phyloP scores from a whole-genome alignment of 2,113 vertebrate genomes.

The Odontesthes bonariensis region DNA sequence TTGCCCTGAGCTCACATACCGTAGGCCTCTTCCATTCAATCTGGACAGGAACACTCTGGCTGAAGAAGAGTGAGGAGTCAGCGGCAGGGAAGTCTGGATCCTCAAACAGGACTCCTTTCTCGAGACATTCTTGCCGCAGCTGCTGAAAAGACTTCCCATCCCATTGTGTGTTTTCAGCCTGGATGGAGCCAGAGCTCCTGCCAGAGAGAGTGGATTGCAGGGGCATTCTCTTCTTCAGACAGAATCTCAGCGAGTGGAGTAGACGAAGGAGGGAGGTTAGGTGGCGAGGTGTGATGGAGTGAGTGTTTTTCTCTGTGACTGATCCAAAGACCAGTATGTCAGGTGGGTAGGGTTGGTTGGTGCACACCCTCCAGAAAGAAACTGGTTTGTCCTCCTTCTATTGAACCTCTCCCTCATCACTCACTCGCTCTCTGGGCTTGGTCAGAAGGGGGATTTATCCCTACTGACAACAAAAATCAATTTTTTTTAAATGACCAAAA shows the following conservation, averaged over 20 bases:
- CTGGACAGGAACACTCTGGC: constrained; percentile 84
- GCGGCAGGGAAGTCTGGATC: constrained; percentile 89
- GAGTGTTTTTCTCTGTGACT: constrained; percentile 15
- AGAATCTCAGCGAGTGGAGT: not conserved
- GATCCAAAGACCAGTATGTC: constrained; percentile 47
- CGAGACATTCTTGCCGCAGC: constrained; percentile 85
- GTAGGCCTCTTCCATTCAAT: constrained; percentile 92
- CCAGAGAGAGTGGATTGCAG: constrained; percentile 61
- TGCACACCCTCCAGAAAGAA: constrained; percentile 68
- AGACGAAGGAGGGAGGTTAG: constrained; percentile 25
- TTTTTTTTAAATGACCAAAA: not conserved
- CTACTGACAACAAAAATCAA: not conserved
- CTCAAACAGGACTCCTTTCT: constrained; percentile 85
- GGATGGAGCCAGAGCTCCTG: not conserved
- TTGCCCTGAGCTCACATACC: constrained; percentile 77
- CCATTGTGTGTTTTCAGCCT: constrained; percentile 72
- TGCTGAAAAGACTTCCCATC: constrained; percentile 86
- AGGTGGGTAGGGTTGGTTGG: constrained; percentile 32
- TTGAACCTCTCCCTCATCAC: constrained; percentile 60
- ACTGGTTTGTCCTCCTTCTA: constrained; percentile 77
- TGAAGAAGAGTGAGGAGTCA: constrained; percentile 89
- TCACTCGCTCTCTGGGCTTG: constrained; percentile 37
- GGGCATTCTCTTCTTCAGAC: constrained; percentile 81
- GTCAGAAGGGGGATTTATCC: constrained; percentile 24
- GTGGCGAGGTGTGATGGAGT: constrained; percentile 25